Base-by-base conservation (phyloP, 2,888 invertebrate genomes). In the Hecatera dysodea region DNA sequence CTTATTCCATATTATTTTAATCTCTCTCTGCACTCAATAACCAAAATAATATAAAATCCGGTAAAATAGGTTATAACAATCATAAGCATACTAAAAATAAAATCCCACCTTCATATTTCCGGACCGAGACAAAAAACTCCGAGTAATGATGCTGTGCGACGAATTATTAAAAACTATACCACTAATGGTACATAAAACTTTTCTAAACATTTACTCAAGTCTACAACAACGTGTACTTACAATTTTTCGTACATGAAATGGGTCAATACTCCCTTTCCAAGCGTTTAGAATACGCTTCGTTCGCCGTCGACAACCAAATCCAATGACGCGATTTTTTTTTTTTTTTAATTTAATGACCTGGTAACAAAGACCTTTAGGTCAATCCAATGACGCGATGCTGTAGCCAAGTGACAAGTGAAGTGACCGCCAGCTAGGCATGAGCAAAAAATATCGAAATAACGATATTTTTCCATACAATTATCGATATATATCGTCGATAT, bases 91-190 rank as follows among this genome's bases (percentile, higher is more conserved):
- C 0, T 57, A 27, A 46, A 60, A 61, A 42, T 22, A 5, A 62
- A 44, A 57, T n/a, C 67, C 67, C 48, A 80, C 84, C 82, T 82
- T 84, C 84, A 82, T 82, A 15, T 72, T 83, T 59, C 53, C 60
- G 33, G 56, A 65, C 19, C 56, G 67, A 7, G 42, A 52, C 29
- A 64, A 15, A 22, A 50, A 69, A 59, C 80, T 67, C 3, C 36
- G 57, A 52, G 15, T 42, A 6, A 61, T 39, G 22, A 33, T 33
- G 48, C 15, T 68, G 39, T 39, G 22, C 19, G 44, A 22, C 4
- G 55, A 57, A 67, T 56, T 65, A 53, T 15, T 42, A 44, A 1
- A 53, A 42, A 75, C 22, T 70, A 67, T 15, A 55, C 68, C 65
- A 67, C 36, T 46, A 44, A 73, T 1, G 9, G 22, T 67, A 62